Conservation (phyloP, 53 echinoderm and acorn worm species). For the Arbacia lixula region DNA sequence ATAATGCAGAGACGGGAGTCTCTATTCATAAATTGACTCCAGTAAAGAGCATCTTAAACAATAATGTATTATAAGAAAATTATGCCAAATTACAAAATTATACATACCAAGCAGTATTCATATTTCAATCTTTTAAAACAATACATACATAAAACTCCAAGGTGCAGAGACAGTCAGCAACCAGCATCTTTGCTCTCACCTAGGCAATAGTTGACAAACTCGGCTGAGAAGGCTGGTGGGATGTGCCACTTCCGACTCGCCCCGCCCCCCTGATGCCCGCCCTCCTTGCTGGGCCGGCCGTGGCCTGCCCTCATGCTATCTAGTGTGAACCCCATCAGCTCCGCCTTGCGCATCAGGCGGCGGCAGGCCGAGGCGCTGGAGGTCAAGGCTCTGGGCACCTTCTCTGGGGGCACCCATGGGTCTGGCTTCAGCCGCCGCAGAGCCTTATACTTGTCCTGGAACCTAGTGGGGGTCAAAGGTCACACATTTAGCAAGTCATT, state of each 20-base stretch:
- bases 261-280: constrained; percentile 67
- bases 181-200: constrained; percentile 67
- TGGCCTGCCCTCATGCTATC: constrained; percentile 31
- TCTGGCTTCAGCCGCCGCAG: constrained; percentile 69
- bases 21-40: too few species aligned
- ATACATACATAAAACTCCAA: too few species aligned
- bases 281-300: constrained; percentile 42
- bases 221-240: constrained; percentile 83
- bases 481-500: too few species aligned
- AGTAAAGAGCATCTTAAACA: too few species aligned
- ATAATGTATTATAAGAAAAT: too few species aligned
- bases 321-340: constrained; percentile 78
- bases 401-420: constrained; percentile 91
- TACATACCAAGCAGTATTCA: too few species aligned
- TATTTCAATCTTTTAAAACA: too few species aligned
- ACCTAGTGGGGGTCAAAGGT: neutral
- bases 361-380: constrained; percentile 94
- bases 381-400: constrained; percentile 84
- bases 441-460: constrained; percentile 73
- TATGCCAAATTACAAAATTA: too few species aligned
- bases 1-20: too few species aligned
- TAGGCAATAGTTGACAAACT: constrained; percentile 94
- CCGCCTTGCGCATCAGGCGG: constrained; percentile 94
- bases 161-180: too few species aligned
- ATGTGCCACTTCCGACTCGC: constrained; percentile 87